These are phyloP conservation scores for Xanthostigma xanthostigma DNA, from an alignment of 2,888 invertebrate species.

Conservation along the genomic window DNA sequence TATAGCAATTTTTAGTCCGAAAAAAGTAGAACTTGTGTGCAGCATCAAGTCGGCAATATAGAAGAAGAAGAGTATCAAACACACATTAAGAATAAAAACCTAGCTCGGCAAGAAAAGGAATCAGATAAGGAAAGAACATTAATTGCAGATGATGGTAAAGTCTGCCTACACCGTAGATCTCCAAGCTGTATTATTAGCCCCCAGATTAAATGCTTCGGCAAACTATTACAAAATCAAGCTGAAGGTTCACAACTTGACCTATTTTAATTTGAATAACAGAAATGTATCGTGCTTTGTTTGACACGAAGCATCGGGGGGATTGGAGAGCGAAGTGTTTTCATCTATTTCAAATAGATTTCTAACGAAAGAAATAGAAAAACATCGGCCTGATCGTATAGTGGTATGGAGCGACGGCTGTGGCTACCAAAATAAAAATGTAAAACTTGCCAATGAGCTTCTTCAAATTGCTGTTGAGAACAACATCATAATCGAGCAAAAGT, in stretches of 20 bases:
- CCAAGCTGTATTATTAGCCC: constrained; percentile 15
- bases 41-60: no score
- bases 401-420: constrained; percentile 2
- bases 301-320: constrained; percentile 9
- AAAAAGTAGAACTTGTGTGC: no score
- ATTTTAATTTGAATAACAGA: constrained; percentile 9
- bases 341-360: neutral
- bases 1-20: no score
- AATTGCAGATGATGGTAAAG: no score
- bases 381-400: no score
- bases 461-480: no score
- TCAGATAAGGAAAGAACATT: constrained; percentile 14
- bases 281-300: constrained; percentile 11
- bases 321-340: constrained; percentile 10
- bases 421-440: constrained; percentile 4
- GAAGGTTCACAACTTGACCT: constrained; percentile 11
- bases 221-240: constrained; percentile 14
- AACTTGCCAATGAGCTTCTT: no score
- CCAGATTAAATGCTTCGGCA: constrained; percentile 10
- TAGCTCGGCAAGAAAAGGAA: constrained; percentile 14
- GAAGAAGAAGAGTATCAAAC: no score
- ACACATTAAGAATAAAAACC: constrained; percentile 12
- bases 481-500: no score
- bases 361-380: no score
- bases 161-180: constrained; percentile 14